These are phyloP conservation scores for Orchestia grillus DNA, from an alignment of 1,140 invertebrate species.

Conservation along the genomic window DNA sequence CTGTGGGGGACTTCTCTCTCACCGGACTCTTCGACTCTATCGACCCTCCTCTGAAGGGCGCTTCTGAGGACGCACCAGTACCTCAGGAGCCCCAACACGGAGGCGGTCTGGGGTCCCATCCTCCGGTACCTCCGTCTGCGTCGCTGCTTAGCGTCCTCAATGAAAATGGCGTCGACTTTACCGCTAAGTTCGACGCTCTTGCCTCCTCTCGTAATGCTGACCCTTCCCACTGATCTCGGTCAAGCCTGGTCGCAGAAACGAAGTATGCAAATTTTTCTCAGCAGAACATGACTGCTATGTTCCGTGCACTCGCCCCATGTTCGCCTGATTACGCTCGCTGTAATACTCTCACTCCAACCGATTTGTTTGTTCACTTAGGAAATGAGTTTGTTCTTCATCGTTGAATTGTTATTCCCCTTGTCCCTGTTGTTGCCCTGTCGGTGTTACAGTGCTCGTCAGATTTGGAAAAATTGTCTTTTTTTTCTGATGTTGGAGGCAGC, in stretches of 20 bases:
- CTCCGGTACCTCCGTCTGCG: background rate
- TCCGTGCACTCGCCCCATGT: background rate
- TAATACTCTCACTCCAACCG: background rate
- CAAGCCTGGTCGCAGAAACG: background rate
- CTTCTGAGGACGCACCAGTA: background rate
- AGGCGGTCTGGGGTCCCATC: background rate
- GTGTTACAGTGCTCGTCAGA: background rate
- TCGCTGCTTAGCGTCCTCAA: background rate
- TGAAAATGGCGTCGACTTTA: constrained; percentile 37
- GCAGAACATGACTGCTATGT: background rate
- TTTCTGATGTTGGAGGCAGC: too few species aligned
- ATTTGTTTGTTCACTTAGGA: background rate
- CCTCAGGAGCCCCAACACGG: background rate
- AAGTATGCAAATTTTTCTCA: background rate
- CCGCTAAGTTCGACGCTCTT: constrained; percentile 22
- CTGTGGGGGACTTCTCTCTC: constrained; percentile 28
- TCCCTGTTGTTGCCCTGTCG: background rate
- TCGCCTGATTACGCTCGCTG: background rate
- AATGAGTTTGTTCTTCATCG: background rate
- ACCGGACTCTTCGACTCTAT: constrained; percentile 39
- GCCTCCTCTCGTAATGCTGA: background rate
- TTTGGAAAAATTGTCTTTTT: background rate
- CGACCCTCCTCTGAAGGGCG: constrained; percentile 7
- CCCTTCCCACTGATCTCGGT: background rate
- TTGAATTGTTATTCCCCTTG: background rate